Conservation (phyloP, 2,797 vertebrate genomes). For the Setipinna tenuifilis region DNA sequence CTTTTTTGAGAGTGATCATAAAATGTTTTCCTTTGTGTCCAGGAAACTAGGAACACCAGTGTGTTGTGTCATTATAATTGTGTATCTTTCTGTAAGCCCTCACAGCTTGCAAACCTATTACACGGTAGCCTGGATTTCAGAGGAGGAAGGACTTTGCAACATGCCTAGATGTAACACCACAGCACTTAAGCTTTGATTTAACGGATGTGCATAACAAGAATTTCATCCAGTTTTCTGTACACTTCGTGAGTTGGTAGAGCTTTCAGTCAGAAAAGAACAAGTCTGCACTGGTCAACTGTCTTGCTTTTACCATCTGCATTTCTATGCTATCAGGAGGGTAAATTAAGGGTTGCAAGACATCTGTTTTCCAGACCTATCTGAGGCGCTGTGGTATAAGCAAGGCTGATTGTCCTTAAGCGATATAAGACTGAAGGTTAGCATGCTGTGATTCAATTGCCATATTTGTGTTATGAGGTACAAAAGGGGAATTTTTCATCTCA, state of each 20-base stretch:
- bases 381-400: constrained; percentile 21
- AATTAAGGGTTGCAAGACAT: constrained; percentile 26
- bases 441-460: background rate
- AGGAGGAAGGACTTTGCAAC: background rate
- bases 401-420: constrained; percentile 22
- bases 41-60: constrained; percentile 5
- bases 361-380: constrained; percentile 26
- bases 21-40: background rate
- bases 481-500: constrained; percentile 18
- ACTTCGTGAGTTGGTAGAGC: background rate
- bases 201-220: background rate
- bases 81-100: background rate
- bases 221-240: background rate
- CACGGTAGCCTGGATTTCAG: background rate
- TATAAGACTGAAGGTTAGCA: constrained; percentile 19
- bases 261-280: constrained; percentile 5
- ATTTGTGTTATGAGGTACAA: constrained; percentile 24
- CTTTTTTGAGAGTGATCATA: background rate
- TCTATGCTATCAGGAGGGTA: constrained; percentile 26
- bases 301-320: constrained; percentile 21
- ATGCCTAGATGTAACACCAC: background rate
- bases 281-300: constrained; percentile 21
- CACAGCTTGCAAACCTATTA: constrained; percentile 21
- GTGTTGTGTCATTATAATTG: background rate
- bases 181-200: background rate